Percentiles rank a stretch among this genome's conserved stretches.
Evolutionary conservation across 2,888 invertebrate species (phyloP).

Genomic region (Lasioglossum malachurum): DNA sequence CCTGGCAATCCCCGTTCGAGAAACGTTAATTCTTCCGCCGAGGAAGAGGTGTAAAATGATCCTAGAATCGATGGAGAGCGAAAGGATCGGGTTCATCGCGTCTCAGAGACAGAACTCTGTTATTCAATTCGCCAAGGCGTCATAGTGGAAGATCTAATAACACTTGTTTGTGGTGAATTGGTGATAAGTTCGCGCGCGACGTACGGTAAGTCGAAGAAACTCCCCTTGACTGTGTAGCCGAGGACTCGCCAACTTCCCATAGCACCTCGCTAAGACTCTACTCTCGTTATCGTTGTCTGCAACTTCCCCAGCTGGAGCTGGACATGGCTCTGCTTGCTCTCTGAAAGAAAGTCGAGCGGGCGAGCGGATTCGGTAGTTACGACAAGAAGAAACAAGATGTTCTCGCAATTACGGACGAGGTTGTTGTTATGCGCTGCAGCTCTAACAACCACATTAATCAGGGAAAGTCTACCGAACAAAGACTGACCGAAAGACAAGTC

Average conservation of each 20-base stretch:
- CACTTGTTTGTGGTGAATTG: constrained; percentile 9
- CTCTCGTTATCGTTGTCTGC: neutral
- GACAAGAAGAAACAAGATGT: neutral
- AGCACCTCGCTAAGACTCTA: neutral
- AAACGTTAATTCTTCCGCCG: constrained; percentile 90
- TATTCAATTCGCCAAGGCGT: constrained; percentile 93
- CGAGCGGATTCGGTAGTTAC: neutral
- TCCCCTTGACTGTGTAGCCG: neutral
- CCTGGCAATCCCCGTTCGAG: constrained; percentile 86
- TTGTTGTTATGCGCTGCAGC: neutral
- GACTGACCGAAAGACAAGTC: neutral
- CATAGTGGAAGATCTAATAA: constrained; percentile 55
- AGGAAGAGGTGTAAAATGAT: constrained; percentile 93
- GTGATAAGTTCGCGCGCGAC: constrained; percentile 22
- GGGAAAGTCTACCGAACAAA: neutral
- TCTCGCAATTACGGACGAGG: neutral
- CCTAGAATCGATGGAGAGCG: constrained; percentile 88
- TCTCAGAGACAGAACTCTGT: constrained; percentile 89
- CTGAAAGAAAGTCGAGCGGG: neutral
- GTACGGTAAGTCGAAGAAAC: constrained; percentile 15
- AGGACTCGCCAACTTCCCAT: neutral
- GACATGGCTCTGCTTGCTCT: neutral
- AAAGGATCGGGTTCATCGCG: constrained; percentile 78
- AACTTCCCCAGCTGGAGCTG: neutral
- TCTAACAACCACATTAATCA: neutral